Base-by-base conservation (phyloP, 2,113 vertebrate genomes). In the Engystomops pustulosus region DNA sequence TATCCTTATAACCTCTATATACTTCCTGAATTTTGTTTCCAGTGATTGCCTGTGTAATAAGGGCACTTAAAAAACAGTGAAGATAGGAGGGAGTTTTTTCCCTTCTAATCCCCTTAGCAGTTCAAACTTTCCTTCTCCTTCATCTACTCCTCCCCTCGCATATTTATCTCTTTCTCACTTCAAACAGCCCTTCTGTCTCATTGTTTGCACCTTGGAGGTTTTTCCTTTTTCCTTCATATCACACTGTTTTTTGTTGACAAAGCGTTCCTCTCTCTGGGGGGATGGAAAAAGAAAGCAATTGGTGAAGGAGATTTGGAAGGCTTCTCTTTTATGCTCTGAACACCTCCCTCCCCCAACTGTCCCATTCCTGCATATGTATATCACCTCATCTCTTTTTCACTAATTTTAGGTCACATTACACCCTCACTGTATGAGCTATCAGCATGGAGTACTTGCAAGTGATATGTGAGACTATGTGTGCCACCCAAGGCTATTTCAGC, bases 391-490 rank as follows among this genome's bases (percentile, higher is more conserved):
- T 85, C 83, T 79, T 85, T 85, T 65, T 79, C 83, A 70, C 83
- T 84, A 70, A 85, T 85, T 85, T 85, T 70, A 85, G 83, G 83
- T 85, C 83, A 85, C 83, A 85, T 85, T 85, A 85, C 83, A 78
- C 34, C 62, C 62, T 69, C 83, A 79, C 74, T 79, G 75, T 85
- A 79, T 79, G 83, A 85, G 75, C 62, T 69, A 69, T 79, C 74
- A 69, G 44, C 75, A 23, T 70, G 83, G 47, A 79, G 62, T 17
- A 69, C 75, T 85, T 79, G 83, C 74, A 85, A 85, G 74, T 85
- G 83, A 79, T 68, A 79, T 45, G 36, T 53, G 62, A 79, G 32
- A 85, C 60, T 79, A 45, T 53, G 25, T 76, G 36, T 58, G 80
- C 80, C 80, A 82, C 80, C 80, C 80, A 82, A 72, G 80, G 83